Percentiles rank a stretch among this genome's conserved stretches.
phyloP scores from a whole-genome alignment of 2,113 vertebrate genomes.

The Indri indri region DNA sequence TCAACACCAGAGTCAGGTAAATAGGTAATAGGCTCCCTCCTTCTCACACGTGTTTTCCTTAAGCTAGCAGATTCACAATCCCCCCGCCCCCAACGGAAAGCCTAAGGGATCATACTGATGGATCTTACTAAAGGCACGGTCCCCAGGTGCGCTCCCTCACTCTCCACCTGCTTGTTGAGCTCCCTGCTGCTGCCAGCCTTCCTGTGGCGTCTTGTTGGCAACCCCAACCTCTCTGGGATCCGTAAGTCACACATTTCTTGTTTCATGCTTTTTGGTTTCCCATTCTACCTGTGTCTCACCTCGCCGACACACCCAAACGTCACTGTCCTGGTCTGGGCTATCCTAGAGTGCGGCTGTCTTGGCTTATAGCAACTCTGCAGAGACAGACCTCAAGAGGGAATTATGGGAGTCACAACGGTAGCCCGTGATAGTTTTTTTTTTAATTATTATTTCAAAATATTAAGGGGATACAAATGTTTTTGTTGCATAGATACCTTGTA shows the following conservation, averaged over 20 bases:
- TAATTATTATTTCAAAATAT: no score
- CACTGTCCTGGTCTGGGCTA: not conserved
- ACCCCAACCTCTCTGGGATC: not conserved
- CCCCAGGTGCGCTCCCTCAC: accelerated
- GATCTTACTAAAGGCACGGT: not conserved
- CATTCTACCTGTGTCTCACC: not conserved
- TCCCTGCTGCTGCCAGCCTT: not conserved
- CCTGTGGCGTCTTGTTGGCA: not conserved
- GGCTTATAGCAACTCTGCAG: not conserved
- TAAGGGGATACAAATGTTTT: no score
- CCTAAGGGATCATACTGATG: not conserved
- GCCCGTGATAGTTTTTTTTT: not conserved
- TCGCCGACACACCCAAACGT: no score
- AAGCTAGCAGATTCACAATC: not conserved
- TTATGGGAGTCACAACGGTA: not conserved
- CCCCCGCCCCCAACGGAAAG: not conserved
- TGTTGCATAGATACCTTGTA: no score
- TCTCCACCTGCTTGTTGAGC: not conserved
- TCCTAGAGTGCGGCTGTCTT: not conserved
- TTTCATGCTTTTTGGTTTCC: not conserved
- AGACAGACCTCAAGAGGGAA: not conserved
- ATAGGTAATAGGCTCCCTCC: no score
- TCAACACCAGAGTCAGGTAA: not conserved
- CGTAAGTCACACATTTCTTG: not conserved
- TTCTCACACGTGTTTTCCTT: not conserved